Evolutionary conservation across 2,888 invertebrate species (phyloP), one percentile per base, ranked within the genome.

Genomic region (Cheilosia grossa): DNA sequence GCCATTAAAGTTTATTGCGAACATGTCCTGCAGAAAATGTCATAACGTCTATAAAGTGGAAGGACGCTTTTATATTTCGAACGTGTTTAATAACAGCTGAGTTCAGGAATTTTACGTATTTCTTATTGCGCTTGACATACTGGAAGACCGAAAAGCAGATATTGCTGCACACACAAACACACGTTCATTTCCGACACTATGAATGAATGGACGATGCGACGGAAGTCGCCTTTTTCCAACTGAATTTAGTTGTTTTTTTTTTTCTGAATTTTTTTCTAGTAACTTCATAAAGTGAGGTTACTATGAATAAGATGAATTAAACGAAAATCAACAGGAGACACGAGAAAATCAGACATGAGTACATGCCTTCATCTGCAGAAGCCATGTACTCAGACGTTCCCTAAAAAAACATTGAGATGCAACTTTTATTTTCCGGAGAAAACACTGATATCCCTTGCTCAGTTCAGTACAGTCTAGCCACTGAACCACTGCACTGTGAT

Each of bases 21-120:
- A 75, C 85, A 85, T 85, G 81, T 85, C 81, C 80, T 85, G 81
- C 81, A 85, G 75, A 75, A 85, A 81, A 85, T 85, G 75, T 85
- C 85, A 85, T 81, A 85, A 80, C 85, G 81, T 85, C 73, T 80
- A 85, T 81, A 85, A 85, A 69, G 61, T 72, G 72, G 53, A 75
- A 66, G 75, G 70, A 81, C 75, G 75, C 66, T 85, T 85, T 85
- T 85, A 85, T 85, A 85, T 75, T 81, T 75, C 61, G 66, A 75
- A 85, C 85, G 81, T 85, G 85, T 85, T 85, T 85, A 81, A 85
- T 85, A 85, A 81, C 72, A 85, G 70, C 72, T 80, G 72, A 85
- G 75, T 72, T 85, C 61, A 67, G 81, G 75, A 74, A 85, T 85
- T 81, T 72, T 67, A 85, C 75, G 81, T 85, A 81, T 85, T 80